Evolutionary conservation across 2,888 invertebrate species (phyloP), one percentile per base, ranked within the genome.

Genomic region (Acleris emargana): DNA sequence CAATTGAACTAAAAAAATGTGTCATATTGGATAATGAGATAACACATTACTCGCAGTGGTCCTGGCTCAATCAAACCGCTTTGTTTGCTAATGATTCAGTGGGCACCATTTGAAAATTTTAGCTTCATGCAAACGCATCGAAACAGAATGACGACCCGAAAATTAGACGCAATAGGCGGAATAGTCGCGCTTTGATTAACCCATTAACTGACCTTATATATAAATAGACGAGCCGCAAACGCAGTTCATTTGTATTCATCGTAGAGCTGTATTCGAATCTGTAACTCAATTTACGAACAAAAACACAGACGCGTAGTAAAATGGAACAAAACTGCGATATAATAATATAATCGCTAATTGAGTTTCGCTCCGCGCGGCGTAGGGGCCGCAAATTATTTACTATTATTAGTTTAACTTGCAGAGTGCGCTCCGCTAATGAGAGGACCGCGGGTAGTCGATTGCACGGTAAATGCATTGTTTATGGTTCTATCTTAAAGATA

Each of bases 301-400:
- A 78, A 78, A 76, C 74, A 73, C 68, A 62, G 62, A 70, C 71
- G 68, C 72, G 72, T 71, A 75, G 76, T 76, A 78, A 80, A 80
- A 77, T 72, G 73, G 72, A 71, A 70, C 73, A 76, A 73, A 79
- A 75, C 74, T 72, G 70, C 71, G 75, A 77, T 80, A 78, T 77
- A 73, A 75, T 76, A 74, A 75, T 76, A 80, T 82, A 80, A 81
- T 82, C 76, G 79, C 80, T 82, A 82, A 84, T 83, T 82, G 81
- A 81, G 79, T 85, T 83, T 80, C 73, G 76, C 76, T 76, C 76
- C 73, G 69, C 54, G 42, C 64, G 32, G 45, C 58, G 50, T 54
- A 59, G 62, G 28, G 52, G 63, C 64, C 58, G 55, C 67, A 62
- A 62, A 64, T 67, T 64, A 64, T 67, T 64, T 67, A 55, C 67